phyloP scores from a whole-genome alignment of 2,888 invertebrate species.

The Megalurothrips usitatus region DNA sequence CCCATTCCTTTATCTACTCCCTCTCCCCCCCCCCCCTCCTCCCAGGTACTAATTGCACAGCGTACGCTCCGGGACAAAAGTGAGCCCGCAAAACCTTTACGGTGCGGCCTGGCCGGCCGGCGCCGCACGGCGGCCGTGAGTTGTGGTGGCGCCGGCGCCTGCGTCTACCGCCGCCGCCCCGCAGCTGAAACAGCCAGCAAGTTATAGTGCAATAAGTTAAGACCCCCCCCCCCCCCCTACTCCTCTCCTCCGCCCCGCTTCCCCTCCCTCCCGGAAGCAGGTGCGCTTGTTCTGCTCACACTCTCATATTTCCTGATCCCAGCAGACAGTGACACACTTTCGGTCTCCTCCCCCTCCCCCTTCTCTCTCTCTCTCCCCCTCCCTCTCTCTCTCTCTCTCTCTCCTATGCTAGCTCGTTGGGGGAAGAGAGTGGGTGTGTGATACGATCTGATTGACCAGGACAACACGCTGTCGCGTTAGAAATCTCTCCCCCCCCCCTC shows the following conservation, averaged over 20 bases:
- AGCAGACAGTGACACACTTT: slow-evolving; percentile 4
- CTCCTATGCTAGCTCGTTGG: too few relatives aligned
- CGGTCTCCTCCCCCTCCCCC: not conserved
- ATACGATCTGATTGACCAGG: too few relatives aligned
- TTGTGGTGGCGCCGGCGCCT: not conserved
- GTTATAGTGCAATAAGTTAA: not conserved
- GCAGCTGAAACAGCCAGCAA: not conserved
- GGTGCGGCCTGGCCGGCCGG: too few relatives aligned
- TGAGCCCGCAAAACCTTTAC: not conserved
- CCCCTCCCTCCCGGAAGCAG: not conserved
- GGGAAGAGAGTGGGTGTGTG: too few relatives aligned
- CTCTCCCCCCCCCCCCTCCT: not conserved
- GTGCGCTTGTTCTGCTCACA: not conserved
- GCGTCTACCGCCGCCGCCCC: too few relatives aligned
- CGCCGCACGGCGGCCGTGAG: not conserved
- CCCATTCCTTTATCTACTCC: too few relatives aligned
- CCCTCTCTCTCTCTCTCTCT: not conserved
- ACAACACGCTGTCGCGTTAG: too few relatives aligned
- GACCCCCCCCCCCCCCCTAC: not conserved
- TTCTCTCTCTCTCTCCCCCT: not conserved
- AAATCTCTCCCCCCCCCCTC: too few relatives aligned
- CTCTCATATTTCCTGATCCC: slow-evolving; percentile 19
- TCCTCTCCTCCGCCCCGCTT: too few relatives aligned
- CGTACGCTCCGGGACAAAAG: not conserved
- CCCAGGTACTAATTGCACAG: slow-evolving; percentile 1